Base-by-base conservation (phyloP, 1,140 invertebrate genomes). In the Drosophila mojavensis region DNA sequence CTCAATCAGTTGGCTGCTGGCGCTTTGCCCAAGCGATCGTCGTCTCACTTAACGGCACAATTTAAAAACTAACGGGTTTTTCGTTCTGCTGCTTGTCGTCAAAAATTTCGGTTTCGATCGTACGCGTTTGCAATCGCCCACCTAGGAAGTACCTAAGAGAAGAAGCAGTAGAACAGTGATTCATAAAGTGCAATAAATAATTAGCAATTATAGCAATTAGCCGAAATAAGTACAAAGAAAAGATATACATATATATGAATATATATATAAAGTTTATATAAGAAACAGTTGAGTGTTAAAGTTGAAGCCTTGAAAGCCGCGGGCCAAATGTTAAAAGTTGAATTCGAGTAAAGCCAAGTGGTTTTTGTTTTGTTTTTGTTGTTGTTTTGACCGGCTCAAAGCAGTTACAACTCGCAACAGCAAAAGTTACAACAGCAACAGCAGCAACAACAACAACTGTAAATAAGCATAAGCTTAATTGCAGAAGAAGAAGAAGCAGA, bases 61-160 rank as follows among this genome's bases (percentile, higher is more conserved):
- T 51, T 69, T 50, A 20, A 59, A 67, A 70, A 81, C 78, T 83
- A 86, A 86, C 82, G 82, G 65, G 82, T 88, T 88, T 88, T 53
- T 20, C 11, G 7, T 6, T 48, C 4, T 9, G 33, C 33, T 26
- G 24, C 9, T 5, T 28, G 26, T n/a, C 58, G 20, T 47, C 53
- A 24, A 24, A 39, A 51, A 41, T 61, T 65, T 65, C 48, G 13
- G 54, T 62, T 53, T 62, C 20, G 45, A 11, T 53, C 63, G 15
- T 10, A 13, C 45, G 17, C 17, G 17, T 17, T 17, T 17, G 17
- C 1, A 17, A 17, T 48, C 26, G 62, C 53, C 17, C 50, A 24
- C 53, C 54, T 50, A 50, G 47, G 67, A 69, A 85, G 54, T 50
- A 55, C 41, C 39, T 20, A 20, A 13, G 20, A 60, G 15, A 48